Base-by-base conservation (phyloP, 2,888 invertebrate species). In the Muscina levida region DNA sequence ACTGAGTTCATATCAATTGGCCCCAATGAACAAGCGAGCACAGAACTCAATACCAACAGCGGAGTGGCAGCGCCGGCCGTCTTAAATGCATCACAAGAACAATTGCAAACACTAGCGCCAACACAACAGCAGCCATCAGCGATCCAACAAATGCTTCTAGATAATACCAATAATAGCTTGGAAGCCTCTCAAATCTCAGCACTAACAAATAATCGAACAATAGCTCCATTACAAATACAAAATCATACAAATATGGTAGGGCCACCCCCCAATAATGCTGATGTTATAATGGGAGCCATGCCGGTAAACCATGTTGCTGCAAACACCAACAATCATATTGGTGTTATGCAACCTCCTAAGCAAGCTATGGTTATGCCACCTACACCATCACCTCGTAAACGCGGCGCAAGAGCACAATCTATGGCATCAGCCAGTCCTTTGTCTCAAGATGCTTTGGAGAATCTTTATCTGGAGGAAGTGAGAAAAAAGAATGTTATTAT, bases 401-500 rank as follows among this genome's bases (percentile, higher is more conserved):
- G 72, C 15, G 78, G 4, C 1, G 5, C 39, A 1, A 2, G 39
- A 13, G 68, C n/a, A 39, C 65, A 22, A 17, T 44, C 37, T 13
- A 67, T 44, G 17, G 11, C 65, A 31, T 48, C 44, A 48, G 13
- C 19, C 68, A n/a, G 66, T 8, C 24, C 82, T 1, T 10, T 72
- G 11, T 6, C 39, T 17, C 57, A 46, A 10, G 88, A 88, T 15
- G 83, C 86, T 0, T 68, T 89, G 15, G 88, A 88, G 70, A 56
- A 74, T 0, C 53, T 84, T 3, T 88, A 85, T 39, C 80, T 88
- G 74, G 88, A 87, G 15, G 88, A 88, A 53, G 85, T 88, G 10
- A 84, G 85, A 15, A 86, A 86, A 8, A 88, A 86, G 81, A 88
- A 89, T 79, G 83, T 84, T 15, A 26, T 88, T 57, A 79, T 88